phyloP scores from a whole-genome alignment of 2,113 vertebrate species.

The Synchiropus splendidus region DNA sequence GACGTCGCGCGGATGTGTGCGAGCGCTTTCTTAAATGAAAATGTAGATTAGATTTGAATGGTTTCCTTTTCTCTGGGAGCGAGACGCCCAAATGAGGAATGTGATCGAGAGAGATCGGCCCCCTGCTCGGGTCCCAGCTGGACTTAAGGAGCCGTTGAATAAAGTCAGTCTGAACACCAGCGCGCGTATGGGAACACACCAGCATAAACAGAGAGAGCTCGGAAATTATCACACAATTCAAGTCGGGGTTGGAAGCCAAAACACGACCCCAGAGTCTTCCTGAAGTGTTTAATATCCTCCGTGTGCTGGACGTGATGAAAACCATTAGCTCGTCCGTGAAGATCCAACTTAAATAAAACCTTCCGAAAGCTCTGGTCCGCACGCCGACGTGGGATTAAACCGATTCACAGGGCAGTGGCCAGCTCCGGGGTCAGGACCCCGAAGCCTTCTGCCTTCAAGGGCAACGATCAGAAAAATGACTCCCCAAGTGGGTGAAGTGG shows the following conservation, averaged over 20 bases:
- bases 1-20: background rate
- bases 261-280: constrained; percentile 41
- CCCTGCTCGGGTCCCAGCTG: background rate
- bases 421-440: too few relatives aligned
- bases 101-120: constrained; percentile 16
- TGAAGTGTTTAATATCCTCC: constrained; percentile 5
- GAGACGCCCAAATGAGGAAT: constrained; percentile 41
- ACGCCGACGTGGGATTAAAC: too few relatives aligned
- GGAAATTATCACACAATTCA: constrained; percentile 26
- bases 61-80: constrained; percentile 21
- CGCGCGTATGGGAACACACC: constrained; percentile 35
- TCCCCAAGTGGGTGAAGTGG: too few relatives aligned
- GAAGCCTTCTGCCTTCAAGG: too few relatives aligned
- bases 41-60: constrained; percentile 33
- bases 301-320: too few relatives aligned
- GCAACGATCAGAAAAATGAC: too few relatives aligned
- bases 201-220: constrained; percentile 45
- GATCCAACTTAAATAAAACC: too few relatives aligned
- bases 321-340: too few relatives aligned
- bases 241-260: constrained; percentile 46
- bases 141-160: constrained; percentile 22
- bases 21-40: constrained; percentile 25
- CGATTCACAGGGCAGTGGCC: too few relatives aligned
- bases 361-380: too few relatives aligned
- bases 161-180: too few relatives aligned